phyloP scores from a whole-genome alignment of 2,113 vertebrate genomes.

The Hypanus sabinus region DNA sequence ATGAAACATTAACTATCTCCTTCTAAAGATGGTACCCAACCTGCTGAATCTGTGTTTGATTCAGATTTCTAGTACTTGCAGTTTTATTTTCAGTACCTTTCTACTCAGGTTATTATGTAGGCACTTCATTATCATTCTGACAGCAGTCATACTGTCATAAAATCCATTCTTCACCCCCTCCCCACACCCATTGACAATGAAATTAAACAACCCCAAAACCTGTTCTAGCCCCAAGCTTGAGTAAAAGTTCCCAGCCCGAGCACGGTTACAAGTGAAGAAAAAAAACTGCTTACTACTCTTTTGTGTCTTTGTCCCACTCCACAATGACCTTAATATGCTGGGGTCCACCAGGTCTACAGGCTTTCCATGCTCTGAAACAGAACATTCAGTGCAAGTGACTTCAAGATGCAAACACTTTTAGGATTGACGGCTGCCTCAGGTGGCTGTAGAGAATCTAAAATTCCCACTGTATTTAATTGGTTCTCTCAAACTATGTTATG shows the following conservation, averaged over 20 bases:
- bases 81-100: too few species aligned
- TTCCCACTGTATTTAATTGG: too few species aligned
- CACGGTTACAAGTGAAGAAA: too few species aligned
- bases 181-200: not conserved
- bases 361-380: conserved; percentile 75
- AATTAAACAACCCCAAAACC: not conserved
- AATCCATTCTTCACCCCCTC: not conserved
- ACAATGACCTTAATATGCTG: conserved; percentile 94
- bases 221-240: not conserved
- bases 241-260: not conserved
- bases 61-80: too few species aligned
- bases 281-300: conserved; percentile 74
- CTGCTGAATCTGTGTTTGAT: too few species aligned
- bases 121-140: not conserved
- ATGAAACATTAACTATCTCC: too few species aligned
- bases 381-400: not conserved
- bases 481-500: too few species aligned
- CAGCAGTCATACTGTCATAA: not conserved
- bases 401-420: not conserved
- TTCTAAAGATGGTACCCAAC: too few species aligned
- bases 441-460: not conserved
- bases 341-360: conserved; percentile 85
- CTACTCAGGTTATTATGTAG: not conserved
- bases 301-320: conserved; percentile 98
- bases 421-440: not conserved